Evolutionary conservation across 2,113 vertebrate species (phyloP).

Genomic region (Pheucticus melanocephalus): DNA sequence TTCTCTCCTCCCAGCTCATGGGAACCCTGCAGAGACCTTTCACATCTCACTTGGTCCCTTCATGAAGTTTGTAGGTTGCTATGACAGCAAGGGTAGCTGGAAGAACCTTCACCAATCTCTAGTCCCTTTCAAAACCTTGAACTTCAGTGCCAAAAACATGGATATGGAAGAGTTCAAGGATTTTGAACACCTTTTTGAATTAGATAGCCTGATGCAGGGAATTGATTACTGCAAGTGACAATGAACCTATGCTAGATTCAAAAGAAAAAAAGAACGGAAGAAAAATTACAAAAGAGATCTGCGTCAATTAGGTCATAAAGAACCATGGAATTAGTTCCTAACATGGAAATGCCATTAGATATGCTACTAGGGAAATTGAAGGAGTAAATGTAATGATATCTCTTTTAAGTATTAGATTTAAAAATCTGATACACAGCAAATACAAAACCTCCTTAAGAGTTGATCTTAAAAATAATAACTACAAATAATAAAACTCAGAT

Average conservation of each 20-base stretch:
- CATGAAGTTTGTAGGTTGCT: neutral
- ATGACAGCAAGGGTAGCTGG: neutral
- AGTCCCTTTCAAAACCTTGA: neutral
- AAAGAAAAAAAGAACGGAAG: neutral
- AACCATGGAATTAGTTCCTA: neutral
- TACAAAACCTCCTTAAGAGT: neutral
- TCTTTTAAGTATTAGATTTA: neutral
- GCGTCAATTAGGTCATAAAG: neutral
- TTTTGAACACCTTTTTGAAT: neutral
- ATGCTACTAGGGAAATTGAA: neutral
- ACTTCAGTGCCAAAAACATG: neutral
- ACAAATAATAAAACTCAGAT: neutral
- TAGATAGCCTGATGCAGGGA: neutral
- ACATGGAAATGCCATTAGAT: neutral
- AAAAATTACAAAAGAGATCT: neutral
- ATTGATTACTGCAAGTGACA: neutral
- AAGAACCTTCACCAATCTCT: neutral
- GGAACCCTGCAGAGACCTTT: neutral
- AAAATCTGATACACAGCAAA: neutral
- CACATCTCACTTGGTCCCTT: rapidly evolving
- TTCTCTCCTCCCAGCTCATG: neutral
- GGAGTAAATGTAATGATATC: neutral
- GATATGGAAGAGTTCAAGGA: neutral
- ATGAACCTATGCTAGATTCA: neutral
- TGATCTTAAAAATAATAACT: neutral